Base-by-base conservation (phyloP, 2,113 vertebrate genomes). In the Sorex araneus region DNA sequence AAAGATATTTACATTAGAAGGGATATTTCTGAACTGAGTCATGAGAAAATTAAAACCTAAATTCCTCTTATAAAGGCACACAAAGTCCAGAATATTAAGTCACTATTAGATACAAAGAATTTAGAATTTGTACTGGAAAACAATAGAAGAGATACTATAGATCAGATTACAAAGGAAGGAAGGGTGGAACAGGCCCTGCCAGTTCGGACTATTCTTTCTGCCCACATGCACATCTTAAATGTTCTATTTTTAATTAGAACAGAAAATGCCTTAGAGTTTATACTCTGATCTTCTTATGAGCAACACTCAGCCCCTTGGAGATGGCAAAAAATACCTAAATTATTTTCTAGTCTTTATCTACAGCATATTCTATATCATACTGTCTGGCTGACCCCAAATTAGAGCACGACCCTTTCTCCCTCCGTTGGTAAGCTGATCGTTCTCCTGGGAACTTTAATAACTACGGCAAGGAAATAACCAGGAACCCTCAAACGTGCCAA, bases 151-250 rank as follows among this genome's bases (percentile, higher is more conserved):
- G 89, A 95, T 95, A 89, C 71, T 82, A 34, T 40, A 85, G 93
- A 84, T 87, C 79, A 94, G 83, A 90, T 95, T 92, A 94, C 92
- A 94, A 77, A 95, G 77, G 76, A 97, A 95, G 90, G 94, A 95
- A 95, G 92, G 74, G 73, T 21, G 57, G 88, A 32, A 83, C 54
- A 13, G 40, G 87, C 21, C 50, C 67, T 86, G 64, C 64, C 92
- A 84, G 89, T 82, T 89, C 83, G 76, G 45, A 30, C 34, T 77
- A 63, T 75, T 92, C 64, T 54, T 94, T 82, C 63, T 87, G n/a
- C 94, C 92, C 89, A 91, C 73, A 77, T 84, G 73, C 30, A 43
- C n/a, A 66, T 94, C 40, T 85, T 81, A 75, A 75, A 32, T 79
- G 79, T 96, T 94, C 92, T 94, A 84, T 87, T 96, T 96, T 92